Evolutionary conservation across 2,888 invertebrate genomes (phyloP).

Genomic region (Xanthia togata): DNA sequence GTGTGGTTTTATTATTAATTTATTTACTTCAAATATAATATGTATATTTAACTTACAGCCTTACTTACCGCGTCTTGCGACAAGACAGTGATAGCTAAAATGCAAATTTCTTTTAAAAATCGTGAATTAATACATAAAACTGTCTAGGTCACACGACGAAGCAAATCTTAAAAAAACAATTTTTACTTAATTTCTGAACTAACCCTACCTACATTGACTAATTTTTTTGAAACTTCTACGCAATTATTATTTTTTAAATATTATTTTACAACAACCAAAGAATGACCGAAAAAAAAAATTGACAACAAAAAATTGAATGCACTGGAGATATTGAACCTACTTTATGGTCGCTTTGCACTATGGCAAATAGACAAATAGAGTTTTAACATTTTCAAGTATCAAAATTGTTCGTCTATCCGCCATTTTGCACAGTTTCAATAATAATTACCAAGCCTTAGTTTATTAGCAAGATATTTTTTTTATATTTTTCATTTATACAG

Average conservation of each 20-base stretch:
- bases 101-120: slow-evolving; percentile 67
- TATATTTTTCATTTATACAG: slow-evolving; percentile 85
- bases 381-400: slow-evolving; percentile 39
- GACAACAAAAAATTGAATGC: slow-evolving; percentile 67
- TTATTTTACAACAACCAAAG: slow-evolving; percentile 87
- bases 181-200: slow-evolving; percentile 73
- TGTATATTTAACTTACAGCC: slow-evolving; percentile 91
- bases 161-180: slow-evolving; percentile 77
- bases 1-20: slow-evolving; percentile 88
- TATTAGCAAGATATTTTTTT: slow-evolving; percentile 84
- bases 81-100: slow-evolving; percentile 64
- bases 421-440: slow-evolving; percentile 59
- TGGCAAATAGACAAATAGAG: slow-evolving; percentile 31
- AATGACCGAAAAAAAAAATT: slow-evolving; percentile 65
- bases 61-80: slow-evolving; percentile 70
- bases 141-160: slow-evolving; percentile 73
- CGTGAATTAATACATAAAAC: slow-evolving; percentile 65
- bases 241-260: slow-evolving; percentile 65
- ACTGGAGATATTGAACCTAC: slow-evolving; percentile 56
- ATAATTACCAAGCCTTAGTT: slow-evolving; percentile 75
- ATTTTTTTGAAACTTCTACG: slow-evolving; percentile 68
- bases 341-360: slow-evolving; percentile 40
- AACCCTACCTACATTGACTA: slow-evolving; percentile 71
- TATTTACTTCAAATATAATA: slow-evolving; percentile 90
- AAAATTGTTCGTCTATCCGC: slow-evolving; percentile 40